phyloP scores from a whole-genome alignment of 30 jellyfish, hydroid and myxozoan genomes.

The Pseudorhiza aurosa region DNA sequence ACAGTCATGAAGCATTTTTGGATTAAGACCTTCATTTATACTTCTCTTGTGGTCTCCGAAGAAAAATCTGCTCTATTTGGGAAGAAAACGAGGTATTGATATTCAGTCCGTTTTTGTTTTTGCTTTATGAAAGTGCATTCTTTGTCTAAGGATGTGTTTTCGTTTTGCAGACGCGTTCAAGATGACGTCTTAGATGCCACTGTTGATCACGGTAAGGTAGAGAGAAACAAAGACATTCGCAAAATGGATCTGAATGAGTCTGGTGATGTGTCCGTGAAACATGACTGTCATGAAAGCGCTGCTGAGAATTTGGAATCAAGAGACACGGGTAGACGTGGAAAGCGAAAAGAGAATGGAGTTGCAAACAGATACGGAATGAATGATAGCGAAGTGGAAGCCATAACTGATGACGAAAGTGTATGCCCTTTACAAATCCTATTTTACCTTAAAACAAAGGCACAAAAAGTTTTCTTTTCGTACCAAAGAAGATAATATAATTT shows the following conservation, averaged over 20 bases:
- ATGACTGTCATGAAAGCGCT: not conserved
- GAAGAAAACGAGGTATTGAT: no score
- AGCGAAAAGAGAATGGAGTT: not conserved
- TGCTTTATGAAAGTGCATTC: no score
- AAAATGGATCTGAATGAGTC: not conserved
- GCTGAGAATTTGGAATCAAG: not conserved
- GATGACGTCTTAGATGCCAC: conserved; percentile 13
- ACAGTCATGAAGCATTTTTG: no score
- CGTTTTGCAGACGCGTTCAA: conserved; percentile 12
- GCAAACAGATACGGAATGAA: conserved; percentile 42
- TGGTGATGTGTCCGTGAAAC: not conserved
- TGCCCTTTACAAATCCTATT: not conserved
- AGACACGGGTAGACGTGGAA: not conserved
- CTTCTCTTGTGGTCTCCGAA: no score
- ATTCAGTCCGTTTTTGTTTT: no score
- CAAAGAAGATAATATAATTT: no score
- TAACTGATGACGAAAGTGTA: conserved; percentile 30
- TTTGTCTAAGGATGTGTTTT: no score
- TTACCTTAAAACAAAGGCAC: not conserved
- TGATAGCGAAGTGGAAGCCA: conserved; percentile 34
- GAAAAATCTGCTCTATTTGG: no score
- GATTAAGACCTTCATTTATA: no score
- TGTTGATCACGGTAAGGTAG: not conserved
- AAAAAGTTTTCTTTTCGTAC: no score
- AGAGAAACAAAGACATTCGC: not conserved